Base-by-base conservation (phyloP, 1,140 invertebrate species). In the Drosophila pruinosa region DNA sequence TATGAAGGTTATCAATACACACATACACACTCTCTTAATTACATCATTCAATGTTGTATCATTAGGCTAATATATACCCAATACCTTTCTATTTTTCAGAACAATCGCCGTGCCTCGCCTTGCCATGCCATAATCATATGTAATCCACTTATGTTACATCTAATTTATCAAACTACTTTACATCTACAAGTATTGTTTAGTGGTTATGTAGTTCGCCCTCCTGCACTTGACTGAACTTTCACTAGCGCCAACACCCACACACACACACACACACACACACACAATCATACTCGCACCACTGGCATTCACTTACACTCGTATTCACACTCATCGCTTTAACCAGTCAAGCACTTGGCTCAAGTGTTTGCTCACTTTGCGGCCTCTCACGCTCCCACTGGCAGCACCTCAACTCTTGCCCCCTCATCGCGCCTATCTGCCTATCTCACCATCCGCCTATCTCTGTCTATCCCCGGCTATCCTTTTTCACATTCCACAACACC, bases 341-440 rank as follows among this genome's bases (percentile, higher is more conserved):
- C 80, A 83, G 80, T 70, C 56, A 77, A 67, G 64, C 77, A 85
- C 80, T 85, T 86, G 73, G 72, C 73, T 80, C 73, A 77, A 85
- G 80, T 86, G 80, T 85, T 85, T 85, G 80, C 77, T 85, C 80
- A 86, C 80, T 85, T 85, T 86, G 77, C 70, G 81, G 81, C 61
- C 68, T 75, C 62, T 62, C 58, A 19, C 38, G 6, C 43, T 41
- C 50, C 28, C 50, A 8, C 10, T 1, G 4, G 3, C 4, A n/a
- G n/a, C 10, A 28, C 52, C 17, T 17, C 28, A 17, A 2, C 10
- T 2, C 1, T 36, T 14, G 10, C 12, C 14, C 21, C 5, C 28
- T 26, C 21, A 31, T 28, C 14, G 15, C 38, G 34, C 47, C 22
- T 52, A 47, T 3, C 24, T 31, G n/a, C 12, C 31, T 19, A 62